These are phyloP conservation scores for Discoglossus pictus DNA, from an alignment of 2,797 vertebrate genomes.

Conservation along the genomic window DNA sequence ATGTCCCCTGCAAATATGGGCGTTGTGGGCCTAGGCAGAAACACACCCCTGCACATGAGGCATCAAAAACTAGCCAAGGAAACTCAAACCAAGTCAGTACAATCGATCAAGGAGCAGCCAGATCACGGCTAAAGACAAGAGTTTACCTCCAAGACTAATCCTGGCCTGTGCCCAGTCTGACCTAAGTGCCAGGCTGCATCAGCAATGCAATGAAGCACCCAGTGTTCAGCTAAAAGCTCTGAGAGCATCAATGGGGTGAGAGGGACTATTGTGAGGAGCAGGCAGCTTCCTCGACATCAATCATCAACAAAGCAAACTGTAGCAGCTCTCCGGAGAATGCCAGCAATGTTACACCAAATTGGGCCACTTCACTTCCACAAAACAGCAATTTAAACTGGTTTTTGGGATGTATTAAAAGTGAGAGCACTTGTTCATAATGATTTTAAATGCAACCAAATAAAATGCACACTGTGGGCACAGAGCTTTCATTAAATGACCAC, in stretches of 20 bases:
- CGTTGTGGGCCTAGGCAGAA: no score
- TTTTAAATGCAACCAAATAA: no score
- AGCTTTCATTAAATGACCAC: no score
- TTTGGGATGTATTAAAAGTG: neutral
- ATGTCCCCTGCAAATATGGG: no score
- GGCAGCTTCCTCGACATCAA: conserved; percentile 61
- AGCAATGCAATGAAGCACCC: conserved; percentile 69
- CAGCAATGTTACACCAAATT: conserved; percentile 57
- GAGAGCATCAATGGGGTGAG: conserved; percentile 69
- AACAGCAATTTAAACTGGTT: conserved; percentile 15
- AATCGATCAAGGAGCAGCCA: neutral
- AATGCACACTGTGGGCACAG: no score
- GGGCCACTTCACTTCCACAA: conserved; percentile 44
- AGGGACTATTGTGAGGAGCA: conserved; percentile 71
- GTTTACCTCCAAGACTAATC: conserved; percentile 43
- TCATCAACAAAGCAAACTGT: conserved; percentile 60
- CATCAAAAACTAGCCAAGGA: neutral
- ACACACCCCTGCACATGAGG: no score
- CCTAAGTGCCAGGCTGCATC: conserved; percentile 81
- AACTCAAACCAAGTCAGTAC: neutral
- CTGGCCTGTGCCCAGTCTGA: conserved; percentile 61
- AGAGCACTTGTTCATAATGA: conserved; percentile 15
- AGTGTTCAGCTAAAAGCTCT: conserved; percentile 72
- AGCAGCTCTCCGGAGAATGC: conserved; percentile 60
- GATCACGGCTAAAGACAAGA: neutral